phyloP scores from a whole-genome alignment of 2,797 vertebrate genomes.

The Arctocebus calabarensis region DNA sequence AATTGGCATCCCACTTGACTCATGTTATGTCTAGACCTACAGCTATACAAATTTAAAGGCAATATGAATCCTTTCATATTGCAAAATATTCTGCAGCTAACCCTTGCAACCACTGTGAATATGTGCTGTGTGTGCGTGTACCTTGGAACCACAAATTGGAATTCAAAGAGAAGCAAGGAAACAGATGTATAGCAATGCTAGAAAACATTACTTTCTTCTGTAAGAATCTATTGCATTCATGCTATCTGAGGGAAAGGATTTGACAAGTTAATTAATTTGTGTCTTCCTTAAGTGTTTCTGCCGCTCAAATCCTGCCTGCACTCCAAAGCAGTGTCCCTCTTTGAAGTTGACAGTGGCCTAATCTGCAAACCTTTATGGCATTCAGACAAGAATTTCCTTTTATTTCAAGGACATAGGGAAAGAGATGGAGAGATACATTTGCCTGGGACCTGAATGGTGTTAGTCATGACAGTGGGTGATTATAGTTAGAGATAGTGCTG shows the following conservation, averaged over 20 bases:
- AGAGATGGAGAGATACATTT: constrained; percentile 20
- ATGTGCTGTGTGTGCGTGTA: constrained; percentile 27
- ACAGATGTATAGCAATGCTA: neutral
- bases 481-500: neutral
- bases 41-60: constrained; percentile 6
- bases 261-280: constrained; percentile 79
- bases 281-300: constrained; percentile 67
- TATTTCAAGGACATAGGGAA: constrained; percentile 55
- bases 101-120: neutral
- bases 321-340: constrained; percentile 54
- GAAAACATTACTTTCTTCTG: constrained; percentile 51
- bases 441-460: neutral
- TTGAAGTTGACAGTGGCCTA: constrained; percentile 56
- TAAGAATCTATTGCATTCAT: constrained; percentile 51
- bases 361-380: constrained; percentile 22
- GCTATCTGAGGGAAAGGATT: constrained; percentile 50
- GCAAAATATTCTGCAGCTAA: neutral
- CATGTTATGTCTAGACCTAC: neutral
- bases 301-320: constrained; percentile 19
- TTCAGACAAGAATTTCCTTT: constrained; percentile 35
- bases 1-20: neutral
- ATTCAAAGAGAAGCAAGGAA: constrained; percentile 59
- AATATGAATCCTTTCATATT: neutral
- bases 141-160: constrained; percentile 30
- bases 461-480: neutral